Percentiles rank a stretch among this genome's conserved stretches.
Conservation (phyloP, 2,113 vertebrate genomes). For the Heteronetta atricapilla region DNA sequence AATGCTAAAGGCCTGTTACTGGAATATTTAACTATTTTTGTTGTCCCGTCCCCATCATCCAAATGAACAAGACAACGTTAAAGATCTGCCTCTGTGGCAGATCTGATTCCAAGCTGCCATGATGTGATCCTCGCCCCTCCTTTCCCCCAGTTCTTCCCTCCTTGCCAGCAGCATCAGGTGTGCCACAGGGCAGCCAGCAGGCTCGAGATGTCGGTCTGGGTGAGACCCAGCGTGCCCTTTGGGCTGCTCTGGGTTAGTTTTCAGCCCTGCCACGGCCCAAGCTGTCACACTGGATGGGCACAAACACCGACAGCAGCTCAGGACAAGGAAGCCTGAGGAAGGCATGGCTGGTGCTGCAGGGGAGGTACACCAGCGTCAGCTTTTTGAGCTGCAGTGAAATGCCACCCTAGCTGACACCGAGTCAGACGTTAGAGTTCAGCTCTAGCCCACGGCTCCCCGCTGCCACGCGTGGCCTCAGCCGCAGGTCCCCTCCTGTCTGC, state of each 20-base stretch:
- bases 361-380: background rate
- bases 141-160: background rate
- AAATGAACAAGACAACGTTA: background rate
- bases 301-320: background rate
- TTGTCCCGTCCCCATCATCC: background rate
- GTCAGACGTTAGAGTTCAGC: background rate
- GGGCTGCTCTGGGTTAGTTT: background rate
- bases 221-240: fast-evolving
- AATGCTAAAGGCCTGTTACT: background rate
- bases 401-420: fast-evolving
- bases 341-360: fast-evolving
- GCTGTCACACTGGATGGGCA: background rate
- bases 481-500: background rate
- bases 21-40: background rate
- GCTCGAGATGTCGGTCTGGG: background rate
- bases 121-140: background rate
- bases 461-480: background rate
- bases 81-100: background rate
- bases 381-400: background rate
- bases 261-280: background rate
- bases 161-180: background rate
- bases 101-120: background rate
- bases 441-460: background rate
- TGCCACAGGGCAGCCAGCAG: background rate
- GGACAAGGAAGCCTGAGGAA: background rate